Conservation (phyloP, 2,113 vertebrate genomes). For the Spea multiplicata region DNA sequence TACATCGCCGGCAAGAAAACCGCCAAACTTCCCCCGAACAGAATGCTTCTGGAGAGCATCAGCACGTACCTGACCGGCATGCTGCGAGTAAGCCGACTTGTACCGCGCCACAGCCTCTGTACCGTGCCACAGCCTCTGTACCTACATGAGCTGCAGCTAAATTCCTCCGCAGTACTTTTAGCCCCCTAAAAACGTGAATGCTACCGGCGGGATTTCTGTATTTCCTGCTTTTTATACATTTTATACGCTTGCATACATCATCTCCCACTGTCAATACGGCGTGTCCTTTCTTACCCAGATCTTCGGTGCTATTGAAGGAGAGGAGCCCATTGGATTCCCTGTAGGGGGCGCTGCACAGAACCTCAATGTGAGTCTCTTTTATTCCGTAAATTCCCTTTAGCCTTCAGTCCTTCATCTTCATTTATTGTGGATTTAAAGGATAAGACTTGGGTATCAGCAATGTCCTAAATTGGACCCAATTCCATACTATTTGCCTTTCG, state of each 20-base stretch:
- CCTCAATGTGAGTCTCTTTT: conserved; percentile 73
- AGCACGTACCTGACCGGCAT: conserved; percentile 83
- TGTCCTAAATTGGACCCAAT: no score
- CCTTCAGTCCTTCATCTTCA: no score
- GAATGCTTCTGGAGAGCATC: conserved; percentile 75
- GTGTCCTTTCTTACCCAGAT: conserved; percentile 61
- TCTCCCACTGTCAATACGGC: no score
- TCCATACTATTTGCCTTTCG: no score
- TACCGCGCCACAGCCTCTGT: background rate
- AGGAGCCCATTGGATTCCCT: conserved; percentile 84
- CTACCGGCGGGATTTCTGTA: no score
- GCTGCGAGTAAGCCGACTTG: conserved; percentile 74
- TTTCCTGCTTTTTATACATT: no score
- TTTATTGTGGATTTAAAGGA: no score
- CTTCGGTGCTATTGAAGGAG: conserved; percentile 87
- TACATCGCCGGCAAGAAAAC: conserved; percentile 85
- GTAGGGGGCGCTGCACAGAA: conserved; percentile 71
- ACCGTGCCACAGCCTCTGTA: background rate
- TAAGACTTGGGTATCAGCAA: no score
- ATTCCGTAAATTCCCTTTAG: background rate
- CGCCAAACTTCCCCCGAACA: conserved; percentile 74
- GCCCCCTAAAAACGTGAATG: no score
- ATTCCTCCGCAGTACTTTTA: no score
- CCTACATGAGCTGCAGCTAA: no score
- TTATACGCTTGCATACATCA: no score